Base-by-base conservation (phyloP, 2,113 vertebrate genomes). In the Rostratula benghalensis region DNA sequence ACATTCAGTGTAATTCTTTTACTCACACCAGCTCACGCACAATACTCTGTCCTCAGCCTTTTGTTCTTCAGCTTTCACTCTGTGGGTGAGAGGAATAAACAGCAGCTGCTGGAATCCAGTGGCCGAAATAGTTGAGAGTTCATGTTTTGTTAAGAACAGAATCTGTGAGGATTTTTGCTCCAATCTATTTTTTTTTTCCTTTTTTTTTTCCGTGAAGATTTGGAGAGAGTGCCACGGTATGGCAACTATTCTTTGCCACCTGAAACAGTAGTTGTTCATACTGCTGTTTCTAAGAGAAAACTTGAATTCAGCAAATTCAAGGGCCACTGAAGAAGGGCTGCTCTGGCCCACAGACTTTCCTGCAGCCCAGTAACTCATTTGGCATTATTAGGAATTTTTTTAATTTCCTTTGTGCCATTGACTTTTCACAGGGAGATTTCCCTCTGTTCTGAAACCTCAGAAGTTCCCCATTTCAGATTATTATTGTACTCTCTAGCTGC, bases 401-500 rank as follows among this genome's bases (percentile, higher is more conserved):
- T 56, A 96, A 94, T 53, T 96, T 96, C 60, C 65, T 94, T 68
- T 87, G 63, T 93, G 60, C 85, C n/a, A 9, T 87, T 96, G 71
- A 70, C 57, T 70, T 45, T 96, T 92, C 91, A 92, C 54, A 78
- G 63, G 57, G 68, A 97, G 77, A 91, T 94, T 87, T 96, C 80
- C 73, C 97, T 97, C 89, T 93, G 60, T 94, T 96, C 91, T 73
- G 81, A 95, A 92, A 68, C 83, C 67, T 87, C 89, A 31, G 35
- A 96, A 96, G 76, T 83, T 94, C 96, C 84, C 82, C 50, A 37
- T 96, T 97, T 94, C 86, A 75, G 76, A 76, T 83, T 84, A 78
- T 93, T 83, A 37, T 93, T 94, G 80, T 71, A 85, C 56, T 81
- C 59, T 97, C 74, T 95, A 77, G 37, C 81, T 94, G 84, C 75